phyloP scores from a whole-genome alignment of 2,888 invertebrate species.

The Latrodectus hesperus region DNA sequence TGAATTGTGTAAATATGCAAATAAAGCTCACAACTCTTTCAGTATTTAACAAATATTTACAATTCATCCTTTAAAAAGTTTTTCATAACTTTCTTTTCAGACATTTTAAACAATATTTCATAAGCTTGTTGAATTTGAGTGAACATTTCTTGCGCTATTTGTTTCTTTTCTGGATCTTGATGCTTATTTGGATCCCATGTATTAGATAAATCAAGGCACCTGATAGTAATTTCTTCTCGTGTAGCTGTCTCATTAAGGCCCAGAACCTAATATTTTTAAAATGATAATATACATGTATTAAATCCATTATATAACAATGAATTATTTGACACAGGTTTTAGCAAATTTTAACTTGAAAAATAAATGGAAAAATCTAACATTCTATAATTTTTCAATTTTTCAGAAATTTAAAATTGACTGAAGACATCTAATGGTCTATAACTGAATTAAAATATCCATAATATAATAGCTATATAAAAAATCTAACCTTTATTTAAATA shows the following conservation, averaged over 20 bases:
- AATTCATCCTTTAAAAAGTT: too few species aligned
- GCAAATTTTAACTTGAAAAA: not conserved
- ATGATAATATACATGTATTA: slow-evolving; percentile 6
- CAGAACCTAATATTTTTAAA: slow-evolving; percentile 79
- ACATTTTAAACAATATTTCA: slow-evolving; percentile 78
- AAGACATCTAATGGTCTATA: too few species aligned
- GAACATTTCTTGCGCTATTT: slow-evolving; percentile 87
- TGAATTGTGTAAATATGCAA: too few species aligned
- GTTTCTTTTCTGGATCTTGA: slow-evolving; percentile 82
- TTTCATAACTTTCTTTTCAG: not conserved
- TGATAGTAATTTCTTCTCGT: slow-evolving; percentile 88
- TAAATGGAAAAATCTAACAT: not conserved
- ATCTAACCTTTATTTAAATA: too few species aligned
- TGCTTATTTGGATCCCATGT: slow-evolving; percentile 94
- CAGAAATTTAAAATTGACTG: too few species aligned
- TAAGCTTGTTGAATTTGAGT: slow-evolving; percentile 96
- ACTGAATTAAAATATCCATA: too few species aligned
- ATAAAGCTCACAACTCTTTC: too few species aligned
- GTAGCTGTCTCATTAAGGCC: slow-evolving; percentile 86
- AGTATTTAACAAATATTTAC: too few species aligned
- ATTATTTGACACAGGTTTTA: not conserved
- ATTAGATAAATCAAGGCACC: slow-evolving; percentile 87
- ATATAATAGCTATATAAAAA: too few species aligned
- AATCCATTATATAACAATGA: too few species aligned
- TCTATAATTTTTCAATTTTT: not conserved